Percentiles rank a stretch among this genome's conserved stretches.
phyloP scores from a whole-genome alignment of 2,797 vertebrate species.

The Podarcis siculus region DNA sequence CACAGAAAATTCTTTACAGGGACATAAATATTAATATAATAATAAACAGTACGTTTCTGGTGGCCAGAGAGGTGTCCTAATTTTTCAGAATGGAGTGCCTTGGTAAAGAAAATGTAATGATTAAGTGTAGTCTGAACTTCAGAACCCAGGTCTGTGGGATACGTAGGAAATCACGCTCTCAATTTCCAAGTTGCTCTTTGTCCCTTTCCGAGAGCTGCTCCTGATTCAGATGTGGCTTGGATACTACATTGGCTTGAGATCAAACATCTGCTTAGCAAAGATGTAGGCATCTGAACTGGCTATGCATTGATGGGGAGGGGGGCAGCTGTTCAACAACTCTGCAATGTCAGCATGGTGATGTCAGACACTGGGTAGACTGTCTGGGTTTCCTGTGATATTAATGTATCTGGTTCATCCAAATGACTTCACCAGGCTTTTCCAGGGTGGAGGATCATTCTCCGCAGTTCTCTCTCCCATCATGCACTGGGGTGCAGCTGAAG shows the following conservation, averaged over 20 bases:
- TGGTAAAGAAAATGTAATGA: background rate
- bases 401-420: background rate
- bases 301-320: background rate
- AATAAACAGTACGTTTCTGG: background rate
- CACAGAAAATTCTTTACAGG: background rate
- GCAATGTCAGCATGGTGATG: background rate
- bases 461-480: constrained; percentile 2
- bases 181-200: background rate
- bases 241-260: constrained; percentile 18
- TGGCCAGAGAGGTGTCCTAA: background rate
- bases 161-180: background rate
- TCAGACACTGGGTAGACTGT: background rate
- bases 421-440: constrained; percentile 8
- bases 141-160: background rate
- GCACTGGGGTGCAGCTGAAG: constrained; percentile 43
- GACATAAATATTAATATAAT: background rate
- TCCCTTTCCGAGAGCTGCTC: background rate
- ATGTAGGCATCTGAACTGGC: background rate
- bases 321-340: constrained; percentile 22
- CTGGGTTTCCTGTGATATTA: background rate
- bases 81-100: background rate
- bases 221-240: background rate
- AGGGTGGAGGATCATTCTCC: constrained; percentile 27
- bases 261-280: background rate
- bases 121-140: background rate